Base-by-base conservation (phyloP, 2,113 vertebrate genomes). In the Hystrix cristata region DNA sequence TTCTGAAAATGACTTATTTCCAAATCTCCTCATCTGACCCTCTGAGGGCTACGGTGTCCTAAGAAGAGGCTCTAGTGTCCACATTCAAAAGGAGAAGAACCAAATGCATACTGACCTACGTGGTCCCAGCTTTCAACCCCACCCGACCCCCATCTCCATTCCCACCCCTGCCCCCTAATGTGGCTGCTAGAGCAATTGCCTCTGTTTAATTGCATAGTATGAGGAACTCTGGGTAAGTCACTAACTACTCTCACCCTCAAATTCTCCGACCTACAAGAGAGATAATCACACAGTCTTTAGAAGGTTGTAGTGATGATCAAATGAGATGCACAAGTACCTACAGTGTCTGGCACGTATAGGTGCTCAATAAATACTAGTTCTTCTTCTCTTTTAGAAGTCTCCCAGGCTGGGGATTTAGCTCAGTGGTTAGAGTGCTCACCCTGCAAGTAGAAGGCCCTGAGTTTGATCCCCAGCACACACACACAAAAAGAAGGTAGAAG, bases 1-100 rank as follows among this genome's bases (percentile, higher is more conserved):
- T 43, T 89, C 89, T 87, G 55, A 29, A 90, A 86, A 87, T 15
- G 38, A 67, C 59, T 89, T 74, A n/a, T 80, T 84, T 92, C 43
- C 55, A 87, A 15, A 92, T 90, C 34, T 78, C 74, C 64, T 88
- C 57, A 23, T 38, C 4, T 76, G 55, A 86, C 34, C 25, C 13
- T 71, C 18, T 81, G 11, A 18, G 79, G 31, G 62, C 23, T 1
- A 0, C 18, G 0, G 7, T 43, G 43, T 57, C 51, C 91, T 76
- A 31, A 96, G 74, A 83, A 48, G 16, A 94, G 59, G 94, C 25
- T 59, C 48, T 62, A 80, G 6, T 38, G n/a, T 93, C 69, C 74
- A 31, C 1, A 19, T 92, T 85, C 48, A 60, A 86, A 91, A 65
- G 31, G 27, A 91, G 38, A 93, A 82, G 59, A 29, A 85, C 15